Evolutionary conservation across 2,113 vertebrate species (phyloP), one percentile per base, ranked within the genome.

Genomic region (Mesembrinibis cayennensis): DNA sequence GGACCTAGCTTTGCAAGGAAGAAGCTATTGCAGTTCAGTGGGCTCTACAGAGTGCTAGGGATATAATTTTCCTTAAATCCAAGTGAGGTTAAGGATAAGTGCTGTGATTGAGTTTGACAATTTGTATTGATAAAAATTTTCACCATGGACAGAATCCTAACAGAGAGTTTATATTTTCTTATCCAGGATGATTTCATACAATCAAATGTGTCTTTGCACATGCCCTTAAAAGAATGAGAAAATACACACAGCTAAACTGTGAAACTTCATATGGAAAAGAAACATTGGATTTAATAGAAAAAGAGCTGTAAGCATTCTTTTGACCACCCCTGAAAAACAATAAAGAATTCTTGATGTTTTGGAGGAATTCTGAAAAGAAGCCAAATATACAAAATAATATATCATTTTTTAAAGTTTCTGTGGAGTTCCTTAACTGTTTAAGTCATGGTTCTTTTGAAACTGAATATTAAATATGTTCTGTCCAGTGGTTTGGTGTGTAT

Each of bases 261-360:
- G 27, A 72, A 76, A 59, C 1, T 53, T 92, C 13, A 30, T 17
- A 42, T n/a, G 7, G 8, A 11, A 30, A 87, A 92, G 16, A 89
- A 83, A 34, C 0, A 2, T 11, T 65, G 0, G 1, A 17, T 62
- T 81, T 50, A 59, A n/a, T 8, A 65, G 14, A 65, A 20, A 34
- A 92, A 83, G 29, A 52, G 2, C 6, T 61, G 10, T 6, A 55
- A 63, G 6, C 10, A 38, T 56, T 32, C 3, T 52, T 85, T 73
- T 73, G 18, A 72, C 15, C 17, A 65, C 1, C 2, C 2, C 32
- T 1, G 0, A 22, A 56, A 82, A 74, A 50, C 2, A 79, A 7
- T 20, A 13, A 63, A 79, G 4, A 59, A 29, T 58, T 65, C 3
- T 25, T 74, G 10, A 40, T n/a, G 2, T 10, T 91, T 85, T 69